phyloP scores from a whole-genome alignment of 1,140 invertebrate genomes.

The Leptinotarsa undecemlineata region DNA sequence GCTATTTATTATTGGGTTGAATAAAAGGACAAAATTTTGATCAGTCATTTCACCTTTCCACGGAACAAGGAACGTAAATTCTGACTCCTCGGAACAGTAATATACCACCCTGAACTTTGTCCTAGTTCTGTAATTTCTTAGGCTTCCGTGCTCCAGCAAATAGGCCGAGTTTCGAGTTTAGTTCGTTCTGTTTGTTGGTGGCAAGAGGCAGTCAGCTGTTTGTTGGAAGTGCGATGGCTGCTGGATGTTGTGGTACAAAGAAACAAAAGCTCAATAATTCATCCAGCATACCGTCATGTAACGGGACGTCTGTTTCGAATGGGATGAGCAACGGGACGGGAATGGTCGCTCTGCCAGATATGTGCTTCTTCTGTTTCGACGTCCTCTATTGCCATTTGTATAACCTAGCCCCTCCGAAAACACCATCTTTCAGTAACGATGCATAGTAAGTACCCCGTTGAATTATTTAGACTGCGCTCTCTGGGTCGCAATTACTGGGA shows the following conservation, averaged over 20 bases:
- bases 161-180: not conserved
- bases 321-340: constrained; percentile 54
- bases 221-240: constrained; percentile 66
- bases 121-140: not conserved
- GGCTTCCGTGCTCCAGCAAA: not conserved
- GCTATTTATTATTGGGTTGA: no score
- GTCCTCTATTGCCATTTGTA: constrained; percentile 93
- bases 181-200: not conserved
- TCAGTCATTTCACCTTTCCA: no score
- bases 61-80: not conserved
- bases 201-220: constrained; percentile 12
- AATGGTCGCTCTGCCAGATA: constrained; percentile 86
- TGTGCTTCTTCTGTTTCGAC: constrained; percentile 99
- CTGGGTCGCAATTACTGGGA: not conserved
- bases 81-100: not conserved
- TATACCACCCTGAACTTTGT: not conserved
- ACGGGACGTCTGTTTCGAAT: constrained; percentile 54
- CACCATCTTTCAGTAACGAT: constrained; percentile 91
- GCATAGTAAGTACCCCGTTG: constrained; percentile 78
- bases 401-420: constrained; percentile 86
- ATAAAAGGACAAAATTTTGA: no score
- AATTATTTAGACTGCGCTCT: no score
- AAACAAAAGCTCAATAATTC: constrained; percentile 86
- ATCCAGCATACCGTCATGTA: constrained; percentile 58
- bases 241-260: constrained; percentile 85